These are phyloP conservation scores for Ictidomys tridecemlineatus DNA, from an alignment of 2,113 vertebrate species.

Conservation along the genomic window DNA sequence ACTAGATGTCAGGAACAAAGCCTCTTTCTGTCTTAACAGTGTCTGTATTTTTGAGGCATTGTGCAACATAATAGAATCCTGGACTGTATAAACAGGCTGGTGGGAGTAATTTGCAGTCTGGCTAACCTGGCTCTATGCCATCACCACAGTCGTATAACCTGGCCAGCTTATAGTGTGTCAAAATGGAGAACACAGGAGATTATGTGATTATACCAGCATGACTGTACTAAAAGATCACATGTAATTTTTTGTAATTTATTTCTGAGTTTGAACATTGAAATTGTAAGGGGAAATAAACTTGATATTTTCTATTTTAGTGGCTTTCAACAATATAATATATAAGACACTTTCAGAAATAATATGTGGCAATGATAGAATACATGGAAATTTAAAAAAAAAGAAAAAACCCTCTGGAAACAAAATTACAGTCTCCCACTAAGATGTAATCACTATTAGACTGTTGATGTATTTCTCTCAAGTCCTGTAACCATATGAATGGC, in stretches of 20 bases:
- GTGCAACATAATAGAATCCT: background rate
- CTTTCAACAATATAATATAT: background rate
- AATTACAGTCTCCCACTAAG: background rate
- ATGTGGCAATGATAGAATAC: background rate
- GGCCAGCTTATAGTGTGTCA: background rate
- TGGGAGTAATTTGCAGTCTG: background rate
- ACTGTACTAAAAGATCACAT: background rate
- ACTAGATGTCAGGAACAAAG: background rate
- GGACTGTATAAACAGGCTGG: background rate
- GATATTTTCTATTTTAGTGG: background rate
- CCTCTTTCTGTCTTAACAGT: background rate
- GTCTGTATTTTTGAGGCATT: background rate
- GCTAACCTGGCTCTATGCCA: background rate
- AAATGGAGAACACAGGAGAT: background rate
- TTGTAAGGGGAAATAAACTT: background rate
- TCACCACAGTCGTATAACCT: background rate
- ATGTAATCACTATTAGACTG: background rate
- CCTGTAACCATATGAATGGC: background rate
- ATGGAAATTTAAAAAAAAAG: background rate
- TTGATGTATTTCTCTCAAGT: background rate
- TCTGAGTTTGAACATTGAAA: background rate
- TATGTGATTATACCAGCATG: background rate
- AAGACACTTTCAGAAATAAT: constrained; percentile 8
- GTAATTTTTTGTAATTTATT: background rate
- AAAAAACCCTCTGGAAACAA: background rate